These are phyloP conservation scores for Mallotus villosus DNA, from an alignment of 2,797 vertebrate species.

Conservation along the genomic window DNA sequence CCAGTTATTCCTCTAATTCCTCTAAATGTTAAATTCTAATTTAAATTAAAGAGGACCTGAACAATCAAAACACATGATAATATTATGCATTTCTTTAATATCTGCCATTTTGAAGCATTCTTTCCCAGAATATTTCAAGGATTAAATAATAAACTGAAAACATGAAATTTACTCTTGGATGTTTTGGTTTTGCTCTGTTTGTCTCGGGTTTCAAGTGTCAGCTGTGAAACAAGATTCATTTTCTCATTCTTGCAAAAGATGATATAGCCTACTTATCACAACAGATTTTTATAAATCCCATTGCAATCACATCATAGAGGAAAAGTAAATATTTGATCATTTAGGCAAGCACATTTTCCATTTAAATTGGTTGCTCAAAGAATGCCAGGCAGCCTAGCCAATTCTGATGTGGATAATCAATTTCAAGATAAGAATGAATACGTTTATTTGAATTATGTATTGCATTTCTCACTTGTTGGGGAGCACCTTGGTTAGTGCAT, in stretches of 20 bases:
- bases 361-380: constrained; percentile 14
- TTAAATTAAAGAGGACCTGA: too few species aligned
- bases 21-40: too few species aligned
- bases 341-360: constrained; percentile 11
- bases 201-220: constrained; percentile 23
- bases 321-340: constrained; percentile 17
- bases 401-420: constrained; percentile 6
- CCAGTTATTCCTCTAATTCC: too few species aligned
- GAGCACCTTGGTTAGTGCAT: not conserved
- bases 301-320: not conserved
- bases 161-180: constrained; percentile 25
- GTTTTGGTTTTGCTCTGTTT: constrained; percentile 24
- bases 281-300: constrained; percentile 2
- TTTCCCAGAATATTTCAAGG: constrained; percentile 27
- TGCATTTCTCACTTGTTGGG: not conserved
- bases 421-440: constrained; percentile 1
- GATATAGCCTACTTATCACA: constrained; percentile 18
- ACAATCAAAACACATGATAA: too few species aligned
- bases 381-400: not conserved
- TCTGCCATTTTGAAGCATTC: constrained; percentile 16
- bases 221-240: constrained; percentile 29
- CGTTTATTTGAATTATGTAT: not conserved
- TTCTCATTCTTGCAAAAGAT: constrained; percentile 7
- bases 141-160: constrained; percentile 26
- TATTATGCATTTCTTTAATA: constrained; percentile 18